phyloP scores from a whole-genome alignment of 2,888 invertebrate genomes.

The Tetropium fuscum region DNA sequence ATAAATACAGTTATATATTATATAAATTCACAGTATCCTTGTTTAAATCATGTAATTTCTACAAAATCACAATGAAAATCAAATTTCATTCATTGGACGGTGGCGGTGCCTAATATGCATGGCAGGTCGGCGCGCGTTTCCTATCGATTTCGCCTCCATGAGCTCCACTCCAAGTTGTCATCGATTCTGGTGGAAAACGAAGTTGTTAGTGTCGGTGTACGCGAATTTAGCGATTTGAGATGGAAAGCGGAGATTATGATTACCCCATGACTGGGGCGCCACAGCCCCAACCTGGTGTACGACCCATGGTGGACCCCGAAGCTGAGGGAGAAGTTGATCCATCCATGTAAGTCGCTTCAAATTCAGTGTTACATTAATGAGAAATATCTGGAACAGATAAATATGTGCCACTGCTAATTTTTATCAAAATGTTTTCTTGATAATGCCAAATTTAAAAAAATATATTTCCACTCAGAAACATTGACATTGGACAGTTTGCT shows the following conservation, averaged over 20 bases:
- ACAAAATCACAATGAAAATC: background rate
- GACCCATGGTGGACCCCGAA: slow-evolving; percentile 86
- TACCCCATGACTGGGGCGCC: slow-evolving; percentile 28
- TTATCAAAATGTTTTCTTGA: too few relatives aligned
- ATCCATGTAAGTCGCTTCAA: slow-evolving; percentile 75
- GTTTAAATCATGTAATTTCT: background rate
- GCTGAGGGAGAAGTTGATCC: slow-evolving; percentile 90
- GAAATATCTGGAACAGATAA: too few relatives aligned
- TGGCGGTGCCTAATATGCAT: slow-evolving; percentile 12
- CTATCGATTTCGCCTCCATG: slow-evolving; percentile 19
- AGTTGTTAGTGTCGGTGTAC: slow-evolving; percentile 17
- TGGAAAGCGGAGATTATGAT: slow-evolving; percentile 20
- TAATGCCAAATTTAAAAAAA: too few relatives aligned
- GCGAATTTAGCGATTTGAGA: slow-evolving; percentile 19
- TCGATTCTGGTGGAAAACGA: slow-evolving; percentile 19
- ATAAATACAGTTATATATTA: too few relatives aligned
- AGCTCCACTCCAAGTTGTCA: slow-evolving; percentile 11
- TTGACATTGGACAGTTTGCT: too few relatives aligned
- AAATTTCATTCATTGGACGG: slow-evolving; percentile 13
- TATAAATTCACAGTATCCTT: too few relatives aligned
- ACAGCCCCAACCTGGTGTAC: slow-evolving; percentile 58
- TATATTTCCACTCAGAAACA: too few relatives aligned
- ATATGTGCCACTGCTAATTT: too few relatives aligned
- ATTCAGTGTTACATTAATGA: background rate
- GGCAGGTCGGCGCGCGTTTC: slow-evolving; percentile 10